Evolutionary conservation across 2,113 vertebrate species (phyloP).

Genomic region (Oceanodroma tethys): DNA sequence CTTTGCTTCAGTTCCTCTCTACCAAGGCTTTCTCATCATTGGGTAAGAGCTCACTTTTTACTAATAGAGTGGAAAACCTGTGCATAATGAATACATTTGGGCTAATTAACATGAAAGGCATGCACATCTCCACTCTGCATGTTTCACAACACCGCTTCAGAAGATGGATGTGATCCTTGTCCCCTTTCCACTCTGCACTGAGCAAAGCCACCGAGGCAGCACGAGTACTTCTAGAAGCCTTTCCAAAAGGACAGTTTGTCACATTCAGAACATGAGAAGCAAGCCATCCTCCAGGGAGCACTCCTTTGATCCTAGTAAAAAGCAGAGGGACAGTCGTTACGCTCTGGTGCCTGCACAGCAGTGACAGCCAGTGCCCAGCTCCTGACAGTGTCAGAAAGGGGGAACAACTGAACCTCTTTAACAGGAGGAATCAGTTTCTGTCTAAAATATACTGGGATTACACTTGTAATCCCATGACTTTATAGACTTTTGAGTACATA

Average conservation of each 20-base stretch:
- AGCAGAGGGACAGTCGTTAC: background rate
- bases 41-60: slow-evolving; percentile 80
- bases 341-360: background rate
- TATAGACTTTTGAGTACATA: rapidly evolving
- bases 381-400: background rate
- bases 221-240: background rate
- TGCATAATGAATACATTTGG: background rate
- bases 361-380: background rate
- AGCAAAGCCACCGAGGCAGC: background rate
- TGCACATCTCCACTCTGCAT: background rate
- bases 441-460: background rate
- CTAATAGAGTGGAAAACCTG: background rate
- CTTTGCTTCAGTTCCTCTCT: slow-evolving; percentile 94
- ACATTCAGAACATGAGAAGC: background rate
- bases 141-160: background rate
- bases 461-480: background rate
- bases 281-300: background rate
- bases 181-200: background rate
- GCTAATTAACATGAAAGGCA: background rate
- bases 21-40: slow-evolving; percentile 96
- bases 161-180: background rate
- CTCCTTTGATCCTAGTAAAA: background rate
- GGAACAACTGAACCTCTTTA: background rate
- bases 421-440: background rate
- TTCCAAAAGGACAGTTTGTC: background rate